Percentiles rank a stretch among this genome's conserved stretches.
These are phyloP conservation scores for Glaucopsyche alexis DNA, from an alignment of 2,888 invertebrate species.

Conservation along the genomic window DNA sequence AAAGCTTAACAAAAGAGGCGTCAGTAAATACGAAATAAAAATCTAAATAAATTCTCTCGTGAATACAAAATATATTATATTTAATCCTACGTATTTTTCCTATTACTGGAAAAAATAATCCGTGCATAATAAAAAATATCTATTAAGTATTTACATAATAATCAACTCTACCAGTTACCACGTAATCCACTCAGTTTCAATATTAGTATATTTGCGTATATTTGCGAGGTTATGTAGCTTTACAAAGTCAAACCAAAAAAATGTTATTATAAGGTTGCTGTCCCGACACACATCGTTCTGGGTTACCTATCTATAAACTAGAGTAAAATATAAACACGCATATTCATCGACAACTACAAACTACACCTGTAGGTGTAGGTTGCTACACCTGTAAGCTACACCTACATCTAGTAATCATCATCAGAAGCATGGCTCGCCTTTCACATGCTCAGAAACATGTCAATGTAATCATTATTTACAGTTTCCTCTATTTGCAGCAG, in stretches of 20 bases:
- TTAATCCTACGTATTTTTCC: neutral
- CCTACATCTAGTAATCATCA: too few species aligned
- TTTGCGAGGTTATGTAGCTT: neutral
- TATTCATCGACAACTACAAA: too few species aligned
- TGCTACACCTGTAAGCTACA: too few species aligned
- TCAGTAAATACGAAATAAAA: slow-evolving; percentile 26
- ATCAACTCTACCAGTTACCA: neutral
- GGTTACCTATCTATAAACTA: too few species aligned
- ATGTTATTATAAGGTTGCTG: too few species aligned
- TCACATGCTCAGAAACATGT: too few species aligned
- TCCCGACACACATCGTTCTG: too few species aligned
- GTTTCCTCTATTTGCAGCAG: too few species aligned
- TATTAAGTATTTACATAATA: neutral
- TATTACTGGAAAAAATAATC: neutral
- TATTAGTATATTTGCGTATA: neutral
- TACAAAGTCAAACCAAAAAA: neutral
- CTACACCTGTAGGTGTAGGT: too few species aligned
- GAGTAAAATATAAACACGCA: too few species aligned
- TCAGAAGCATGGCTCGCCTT: too few species aligned
- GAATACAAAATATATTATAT: slow-evolving; percentile 3
- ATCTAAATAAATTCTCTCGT: slow-evolving; percentile 21
- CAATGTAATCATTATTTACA: too few species aligned
- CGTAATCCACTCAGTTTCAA: neutral
- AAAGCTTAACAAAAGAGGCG: slow-evolving; percentile 24
- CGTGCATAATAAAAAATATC: neutral